Evolutionary conservation across 2,113 vertebrate genomes (phyloP).

Genomic region (Antigone vipio): DNA sequence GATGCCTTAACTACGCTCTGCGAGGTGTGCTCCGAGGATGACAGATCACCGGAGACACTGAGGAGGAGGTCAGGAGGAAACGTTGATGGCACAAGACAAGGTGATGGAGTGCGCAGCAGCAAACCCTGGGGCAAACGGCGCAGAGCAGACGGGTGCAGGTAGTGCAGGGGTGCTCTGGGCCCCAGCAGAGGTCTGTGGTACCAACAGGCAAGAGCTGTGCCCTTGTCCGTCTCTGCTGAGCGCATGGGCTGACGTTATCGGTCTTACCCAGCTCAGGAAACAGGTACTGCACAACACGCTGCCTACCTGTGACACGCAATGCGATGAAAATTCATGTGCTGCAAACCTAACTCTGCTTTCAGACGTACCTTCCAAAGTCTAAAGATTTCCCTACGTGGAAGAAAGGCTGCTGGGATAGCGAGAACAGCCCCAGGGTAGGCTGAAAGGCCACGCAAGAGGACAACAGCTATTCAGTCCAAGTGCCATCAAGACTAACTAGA

Average conservation of each 20-base stretch:
- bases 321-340: neutral
- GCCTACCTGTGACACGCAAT: neutral
- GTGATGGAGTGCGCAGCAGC: neutral
- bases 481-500: neutral
- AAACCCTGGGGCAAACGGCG: neutral
- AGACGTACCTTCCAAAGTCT: neutral
- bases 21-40: neutral
- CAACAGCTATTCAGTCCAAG: neutral
- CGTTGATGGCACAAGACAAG: neutral
- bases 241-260: accelerated
- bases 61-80: neutral
- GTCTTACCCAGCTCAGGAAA: neutral
- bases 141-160: neutral
- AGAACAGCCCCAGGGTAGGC: neutral
- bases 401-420: neutral
- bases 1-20: neutral
- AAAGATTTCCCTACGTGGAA: neutral
- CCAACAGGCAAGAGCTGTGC: neutral
- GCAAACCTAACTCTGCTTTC: neutral
- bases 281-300: accelerated
- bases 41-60: neutral
- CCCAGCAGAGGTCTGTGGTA: neutral
- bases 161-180: neutral
- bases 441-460: neutral
- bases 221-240: neutral